Evolutionary conservation across 2,797 vertebrate genomes (phyloP).

Genomic region (Acropternis orthonyx): DNA sequence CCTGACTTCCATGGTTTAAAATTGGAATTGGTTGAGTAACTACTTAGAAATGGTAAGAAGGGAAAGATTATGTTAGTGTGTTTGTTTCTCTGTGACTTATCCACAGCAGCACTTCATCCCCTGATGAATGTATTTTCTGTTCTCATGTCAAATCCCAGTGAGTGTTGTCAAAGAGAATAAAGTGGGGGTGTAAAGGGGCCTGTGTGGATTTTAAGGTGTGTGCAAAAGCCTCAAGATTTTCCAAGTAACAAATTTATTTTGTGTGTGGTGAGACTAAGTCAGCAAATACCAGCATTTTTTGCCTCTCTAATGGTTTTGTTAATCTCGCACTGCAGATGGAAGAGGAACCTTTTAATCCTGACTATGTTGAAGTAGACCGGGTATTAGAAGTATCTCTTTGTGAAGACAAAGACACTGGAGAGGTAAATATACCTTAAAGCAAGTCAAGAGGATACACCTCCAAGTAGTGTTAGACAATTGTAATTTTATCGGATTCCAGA

Average conservation of each 20-base stretch:
- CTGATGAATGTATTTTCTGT: background rate
- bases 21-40: background rate
- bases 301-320: background rate
- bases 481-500: background rate
- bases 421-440: constrained; percentile 80
- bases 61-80: background rate
- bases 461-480: background rate
- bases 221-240: background rate
- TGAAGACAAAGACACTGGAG: constrained; percentile 96
- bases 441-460: background rate
- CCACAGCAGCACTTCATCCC: background rate
- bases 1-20: background rate
- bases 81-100: background rate
- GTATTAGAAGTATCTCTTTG: constrained; percentile 98
- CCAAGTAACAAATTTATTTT: background rate
- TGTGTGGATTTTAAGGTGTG: background rate
- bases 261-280: background rate
- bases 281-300: background rate
- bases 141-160: background rate
- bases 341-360: constrained; percentile 97
- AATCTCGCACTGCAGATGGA: constrained; percentile 86
- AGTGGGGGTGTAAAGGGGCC: background rate
- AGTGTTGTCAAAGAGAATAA: background rate
- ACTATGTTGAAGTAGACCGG: constrained; percentile 97
- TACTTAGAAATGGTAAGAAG: background rate